A percentile compares a stretch with the other conserved stretches of the same genome.
Evolutionary conservation across 2,113 vertebrate species (phyloP).

Genomic region (Canis aureus): DNA sequence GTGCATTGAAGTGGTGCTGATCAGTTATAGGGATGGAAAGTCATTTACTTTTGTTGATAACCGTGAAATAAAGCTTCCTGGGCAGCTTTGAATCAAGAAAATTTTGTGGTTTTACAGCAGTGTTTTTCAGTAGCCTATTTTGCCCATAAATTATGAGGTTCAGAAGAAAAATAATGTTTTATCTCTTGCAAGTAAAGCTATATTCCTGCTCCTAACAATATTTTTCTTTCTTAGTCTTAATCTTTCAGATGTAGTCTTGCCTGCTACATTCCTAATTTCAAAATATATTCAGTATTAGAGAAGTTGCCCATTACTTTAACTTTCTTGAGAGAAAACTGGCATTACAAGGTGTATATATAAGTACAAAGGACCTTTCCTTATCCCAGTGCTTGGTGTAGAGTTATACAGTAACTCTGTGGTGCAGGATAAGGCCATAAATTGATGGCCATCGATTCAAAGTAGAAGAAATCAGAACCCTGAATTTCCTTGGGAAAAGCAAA

Average conservation of each 20-base stretch:
- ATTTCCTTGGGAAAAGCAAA: constrained; percentile 12
- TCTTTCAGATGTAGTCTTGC: not conserved
- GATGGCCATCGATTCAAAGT: not conserved
- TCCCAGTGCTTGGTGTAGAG: not conserved
- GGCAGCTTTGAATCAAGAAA: not conserved
- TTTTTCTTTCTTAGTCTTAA: not conserved
- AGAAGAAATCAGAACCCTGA: constrained; percentile 32
- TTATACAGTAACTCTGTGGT: not conserved
- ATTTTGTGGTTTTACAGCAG: not conserved
- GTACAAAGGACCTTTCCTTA: not conserved
- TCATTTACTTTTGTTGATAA: not conserved
- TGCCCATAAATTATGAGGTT: not conserved
- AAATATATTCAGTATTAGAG: not conserved
- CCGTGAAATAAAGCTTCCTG: not conserved
- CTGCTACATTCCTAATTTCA: not conserved
- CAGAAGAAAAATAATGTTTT: not conserved
- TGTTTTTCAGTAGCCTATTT: not conserved
- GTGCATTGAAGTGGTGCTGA: not conserved
- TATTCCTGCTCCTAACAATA: not conserved
- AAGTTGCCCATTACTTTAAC: not conserved
- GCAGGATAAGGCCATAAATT: not conserved
- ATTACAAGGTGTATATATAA: not conserved
- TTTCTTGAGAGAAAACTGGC: constrained; percentile 38
- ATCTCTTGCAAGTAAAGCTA: not conserved
- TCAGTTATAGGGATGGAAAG: not conserved